phyloP scores from a whole-genome alignment of 2,113 vertebrate genomes.

The Epinephelus lanceolatus region DNA sequence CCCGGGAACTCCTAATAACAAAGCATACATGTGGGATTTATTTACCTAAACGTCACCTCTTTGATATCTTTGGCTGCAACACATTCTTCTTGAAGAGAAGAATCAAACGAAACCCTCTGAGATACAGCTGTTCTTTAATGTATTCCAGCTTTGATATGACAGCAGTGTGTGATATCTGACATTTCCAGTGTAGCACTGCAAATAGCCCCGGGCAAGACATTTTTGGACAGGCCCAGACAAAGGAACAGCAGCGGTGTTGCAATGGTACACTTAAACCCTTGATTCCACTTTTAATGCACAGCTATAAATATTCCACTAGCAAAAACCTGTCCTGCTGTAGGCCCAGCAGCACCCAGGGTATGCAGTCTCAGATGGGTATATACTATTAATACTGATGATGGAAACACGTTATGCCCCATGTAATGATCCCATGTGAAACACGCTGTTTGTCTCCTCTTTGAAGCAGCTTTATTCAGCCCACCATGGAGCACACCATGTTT shows the following conservation, averaged over 20 bases:
- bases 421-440: slow-evolving; percentile 66
- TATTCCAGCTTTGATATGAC: slow-evolving; percentile 63
- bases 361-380: slow-evolving; percentile 67
- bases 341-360: slow-evolving; percentile 71
- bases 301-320: slow-evolving; percentile 86
- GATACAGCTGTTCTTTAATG: slow-evolving; percentile 61
- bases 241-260: slow-evolving; percentile 78
- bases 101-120: slow-evolving; percentile 32
- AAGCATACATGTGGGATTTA: slow-evolving; percentile 21
- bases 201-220: slow-evolving; percentile 80
- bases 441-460: slow-evolving; percentile 59
- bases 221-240: slow-evolving; percentile 87
- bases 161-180: slow-evolving; percentile 70
- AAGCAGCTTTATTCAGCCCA: slow-evolving; percentile 47
- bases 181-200: slow-evolving; percentile 68
- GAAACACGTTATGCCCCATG: slow-evolving; percentile 57
- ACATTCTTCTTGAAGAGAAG: neutral
- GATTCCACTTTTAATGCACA: slow-evolving; percentile 86
- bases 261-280: slow-evolving; percentile 84
- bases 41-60: slow-evolving; percentile 20
- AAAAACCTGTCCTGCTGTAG: slow-evolving; percentile 80
- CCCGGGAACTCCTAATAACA: neutral
- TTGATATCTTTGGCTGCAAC: slow-evolving; percentile 10
- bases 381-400: slow-evolving; percentile 81
- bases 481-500: slow-evolving; percentile 58